A percentile compares a stretch with the other conserved stretches of the same genome.
Conservation (phyloP, 2,113 vertebrate genomes). For the Odobenus rosmarus region DNA sequence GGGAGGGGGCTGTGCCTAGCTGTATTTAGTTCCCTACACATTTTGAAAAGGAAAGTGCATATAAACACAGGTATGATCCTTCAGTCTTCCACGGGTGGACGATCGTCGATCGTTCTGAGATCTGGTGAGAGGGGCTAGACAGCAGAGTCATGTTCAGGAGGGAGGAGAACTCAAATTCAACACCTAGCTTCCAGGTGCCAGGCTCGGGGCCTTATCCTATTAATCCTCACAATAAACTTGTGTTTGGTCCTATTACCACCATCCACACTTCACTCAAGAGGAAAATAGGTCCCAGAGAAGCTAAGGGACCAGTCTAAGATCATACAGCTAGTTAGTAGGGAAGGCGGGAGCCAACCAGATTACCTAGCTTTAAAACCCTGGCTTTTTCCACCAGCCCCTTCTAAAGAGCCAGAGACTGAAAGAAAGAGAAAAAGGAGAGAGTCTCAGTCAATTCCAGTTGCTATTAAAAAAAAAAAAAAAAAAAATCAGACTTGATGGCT, state of each 20-base stretch:
- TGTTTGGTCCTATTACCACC: not conserved
- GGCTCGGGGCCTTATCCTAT: no score
- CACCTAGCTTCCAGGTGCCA: no score
- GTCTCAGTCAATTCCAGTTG: not conserved
- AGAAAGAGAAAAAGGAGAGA: not conserved
- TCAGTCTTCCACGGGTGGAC: not conserved
- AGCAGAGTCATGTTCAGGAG: not conserved
- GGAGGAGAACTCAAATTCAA: rapidly evolving
- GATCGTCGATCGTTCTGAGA: rapidly evolving
- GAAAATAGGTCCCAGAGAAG: not conserved
- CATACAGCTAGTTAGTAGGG: not conserved
- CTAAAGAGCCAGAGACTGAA: not conserved
- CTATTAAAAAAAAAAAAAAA: not conserved
- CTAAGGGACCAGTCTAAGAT: not conserved
- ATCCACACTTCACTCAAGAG: not conserved
- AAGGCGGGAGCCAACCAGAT: not conserved
- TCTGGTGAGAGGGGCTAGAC: not conserved
- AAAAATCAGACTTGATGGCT: not conserved
- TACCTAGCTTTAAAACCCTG: not conserved
- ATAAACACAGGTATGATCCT: not conserved
- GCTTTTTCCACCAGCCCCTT: not conserved
- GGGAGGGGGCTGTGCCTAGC: no score
- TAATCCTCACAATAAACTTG: not conserved
- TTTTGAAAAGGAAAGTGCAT: not conserved
- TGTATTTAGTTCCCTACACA: not conserved